Base-by-base conservation (phyloP, 2,113 vertebrate species). In the Circaetus gallicus region DNA sequence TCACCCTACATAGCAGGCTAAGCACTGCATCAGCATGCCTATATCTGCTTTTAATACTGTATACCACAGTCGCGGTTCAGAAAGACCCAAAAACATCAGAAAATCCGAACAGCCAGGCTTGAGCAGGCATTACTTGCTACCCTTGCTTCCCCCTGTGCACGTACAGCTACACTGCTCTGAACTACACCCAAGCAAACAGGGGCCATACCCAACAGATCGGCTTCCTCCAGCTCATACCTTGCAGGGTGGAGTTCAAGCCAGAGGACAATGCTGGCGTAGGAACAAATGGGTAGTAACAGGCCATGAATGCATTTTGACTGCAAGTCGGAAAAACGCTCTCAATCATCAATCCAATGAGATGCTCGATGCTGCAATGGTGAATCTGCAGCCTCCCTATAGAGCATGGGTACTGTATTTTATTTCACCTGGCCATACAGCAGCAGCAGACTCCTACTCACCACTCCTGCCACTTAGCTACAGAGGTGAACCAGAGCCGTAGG, bases 171-270 rank as follows among this genome's bases (percentile, higher is more conserved):
- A 1, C 52, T n/a, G 67, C 82, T 49, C 20, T 4, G 47, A 82
- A 4, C 65, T 67, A 56, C 82, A 31, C 61, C 78, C 80, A 40
- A 52, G 73, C 3, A 1, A 61, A 17, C 40, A n/a, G 43, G n/a
- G 78, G 52, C 61, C n/a, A 16, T 52, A 71, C 61, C 90, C 93
- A 59, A 20, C 5, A 3, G 40, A 6, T 26, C 11, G 0, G 79
- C 25, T 95, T 94, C 91, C 86, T 95, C 76, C 3, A 17, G 40
- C 81, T 79, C 74, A 3, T 53, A 95, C 89, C 91, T 96, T 73
- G 66, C 76, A 88, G 88, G 95, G 90, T 72, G 85, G 74, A 34
- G 88, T 7, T 56, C 38, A 10, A 74, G 70, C 43, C 79, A 65
- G 74, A 95, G 74, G 70, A 96, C 96, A 95, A 93, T 82, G 85